A percentile compares a stretch with the other conserved stretches of the same genome.
Evolutionary conservation across 2,888 invertebrate species (phyloP).

Genomic region (Serrognathus titanus): DNA sequence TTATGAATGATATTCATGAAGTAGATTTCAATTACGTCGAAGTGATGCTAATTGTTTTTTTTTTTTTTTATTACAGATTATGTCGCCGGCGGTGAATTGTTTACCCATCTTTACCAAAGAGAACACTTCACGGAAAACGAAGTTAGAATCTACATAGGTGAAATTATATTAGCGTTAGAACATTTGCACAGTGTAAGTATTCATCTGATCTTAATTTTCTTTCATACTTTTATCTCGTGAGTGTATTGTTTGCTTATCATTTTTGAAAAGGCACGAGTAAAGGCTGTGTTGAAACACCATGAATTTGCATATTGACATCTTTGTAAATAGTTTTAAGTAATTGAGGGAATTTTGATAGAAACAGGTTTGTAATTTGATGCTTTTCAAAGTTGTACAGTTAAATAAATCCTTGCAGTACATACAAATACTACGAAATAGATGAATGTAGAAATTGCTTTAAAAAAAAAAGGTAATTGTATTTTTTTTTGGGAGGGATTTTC

Average conservation of each 20-base stretch:
- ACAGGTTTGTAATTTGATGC: no score
- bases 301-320: no score
- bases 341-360: no score
- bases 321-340: no score
- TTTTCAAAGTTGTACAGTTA: no score
- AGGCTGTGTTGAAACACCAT: not conserved
- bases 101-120: slow-evolving; percentile 92
- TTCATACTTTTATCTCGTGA: not conserved
- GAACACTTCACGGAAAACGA: slow-evolving; percentile 89
- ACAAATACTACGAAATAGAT: no score
- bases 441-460: no score
- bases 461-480: no score
- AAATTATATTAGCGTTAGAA: slow-evolving; percentile 92
- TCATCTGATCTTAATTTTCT: not conserved
- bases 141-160: slow-evolving; percentile 91
- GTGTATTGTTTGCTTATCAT: not conserved
- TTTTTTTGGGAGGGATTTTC: no score
- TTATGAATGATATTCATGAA: no score
- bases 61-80: slow-evolving; percentile 70
- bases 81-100: slow-evolving; percentile 94
- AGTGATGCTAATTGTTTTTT: not conserved
- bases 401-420: no score
- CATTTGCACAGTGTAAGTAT: slow-evolving; percentile 83
- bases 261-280: not conserved
- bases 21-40: not conserved